Conservation (phyloP, 2,888 invertebrate genomes). For the Dryobota labecula region DNA sequence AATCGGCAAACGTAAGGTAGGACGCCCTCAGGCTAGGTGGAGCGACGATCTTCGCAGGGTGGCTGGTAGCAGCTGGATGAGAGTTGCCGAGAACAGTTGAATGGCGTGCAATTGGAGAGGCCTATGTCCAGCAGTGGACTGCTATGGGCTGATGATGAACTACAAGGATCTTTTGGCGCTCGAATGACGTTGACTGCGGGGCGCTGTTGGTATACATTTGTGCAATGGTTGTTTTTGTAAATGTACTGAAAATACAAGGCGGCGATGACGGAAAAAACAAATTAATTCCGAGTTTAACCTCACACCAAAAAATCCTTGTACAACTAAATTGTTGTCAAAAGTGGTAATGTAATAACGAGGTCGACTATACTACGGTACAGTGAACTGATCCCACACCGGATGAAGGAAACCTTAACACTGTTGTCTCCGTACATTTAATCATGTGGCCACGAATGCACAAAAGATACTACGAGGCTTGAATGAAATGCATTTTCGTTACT, state of each 20-base stretch:
- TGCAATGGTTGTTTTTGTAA: not conserved
- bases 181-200: not conserved
- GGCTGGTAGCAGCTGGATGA: too few species aligned
- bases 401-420: conserved; percentile 61
- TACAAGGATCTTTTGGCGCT: not conserved
- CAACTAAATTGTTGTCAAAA: not conserved
- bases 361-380: not conserved
- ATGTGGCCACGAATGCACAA: conserved; percentile 25
- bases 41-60: too few species aligned
- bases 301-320: not conserved
- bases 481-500: not conserved
- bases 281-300: not conserved
- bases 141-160: too few species aligned
- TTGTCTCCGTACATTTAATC: conserved; percentile 61
- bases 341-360: not conserved
- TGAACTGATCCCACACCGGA: conserved; percentile 43
- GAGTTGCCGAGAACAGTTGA: too few species aligned
- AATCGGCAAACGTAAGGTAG: too few species aligned
- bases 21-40: too few species aligned
- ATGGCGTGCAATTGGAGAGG: too few species aligned
- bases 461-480: not conserved
- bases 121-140: too few species aligned
- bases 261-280: too few species aligned
- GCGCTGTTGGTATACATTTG: not conserved
- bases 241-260: not conserved